Evolutionary conservation across 1,140 invertebrate genomes (phyloP).

Genomic region (Notospermus geniculatus): DNA sequence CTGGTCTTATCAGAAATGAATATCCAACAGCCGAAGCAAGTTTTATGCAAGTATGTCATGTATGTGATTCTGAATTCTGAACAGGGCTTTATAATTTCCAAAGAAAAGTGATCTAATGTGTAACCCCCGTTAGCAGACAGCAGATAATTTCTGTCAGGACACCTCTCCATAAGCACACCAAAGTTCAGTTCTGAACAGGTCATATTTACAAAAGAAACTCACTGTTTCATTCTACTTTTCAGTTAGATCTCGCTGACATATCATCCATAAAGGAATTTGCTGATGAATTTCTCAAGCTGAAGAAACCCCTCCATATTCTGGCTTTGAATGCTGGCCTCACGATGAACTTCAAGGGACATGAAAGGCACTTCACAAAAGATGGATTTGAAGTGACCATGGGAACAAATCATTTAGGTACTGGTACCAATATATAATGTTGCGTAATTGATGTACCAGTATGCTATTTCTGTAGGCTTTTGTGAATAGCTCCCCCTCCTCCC

Average conservation of each 20-base stretch:
- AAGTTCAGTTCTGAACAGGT: too few species aligned
- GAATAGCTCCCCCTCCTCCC: too few species aligned
- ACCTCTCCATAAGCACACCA: too few species aligned
- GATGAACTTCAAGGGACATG: conserved; percentile 18
- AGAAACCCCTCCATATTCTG: conserved; percentile 66
- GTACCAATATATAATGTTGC: too few species aligned
- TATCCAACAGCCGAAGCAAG: conserved; percentile 24
- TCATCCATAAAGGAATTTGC: conserved; percentile 28
- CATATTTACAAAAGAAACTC: neutral
- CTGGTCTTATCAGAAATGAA: conserved; percentile 63
- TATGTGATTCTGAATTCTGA: too few species aligned
- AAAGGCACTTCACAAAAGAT: conserved; percentile 21
- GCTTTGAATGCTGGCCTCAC: conserved; percentile 31
- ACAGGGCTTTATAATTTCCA: too few species aligned
- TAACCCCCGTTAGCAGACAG: too few species aligned
- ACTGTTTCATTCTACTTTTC: neutral
- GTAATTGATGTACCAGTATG: too few species aligned
- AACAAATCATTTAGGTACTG: conserved; percentile 15
- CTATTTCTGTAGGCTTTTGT: too few species aligned
- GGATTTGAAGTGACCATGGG: conserved; percentile 29
- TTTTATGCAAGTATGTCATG: conserved; percentile 22
- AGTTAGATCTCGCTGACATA: conserved; percentile 23
- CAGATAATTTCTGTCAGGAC: too few species aligned
- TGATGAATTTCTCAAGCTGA: conserved; percentile 58
- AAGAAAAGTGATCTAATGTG: too few species aligned